Conservation (phyloP, 2,113 vertebrate species). For the Hypanus sabinus region DNA sequence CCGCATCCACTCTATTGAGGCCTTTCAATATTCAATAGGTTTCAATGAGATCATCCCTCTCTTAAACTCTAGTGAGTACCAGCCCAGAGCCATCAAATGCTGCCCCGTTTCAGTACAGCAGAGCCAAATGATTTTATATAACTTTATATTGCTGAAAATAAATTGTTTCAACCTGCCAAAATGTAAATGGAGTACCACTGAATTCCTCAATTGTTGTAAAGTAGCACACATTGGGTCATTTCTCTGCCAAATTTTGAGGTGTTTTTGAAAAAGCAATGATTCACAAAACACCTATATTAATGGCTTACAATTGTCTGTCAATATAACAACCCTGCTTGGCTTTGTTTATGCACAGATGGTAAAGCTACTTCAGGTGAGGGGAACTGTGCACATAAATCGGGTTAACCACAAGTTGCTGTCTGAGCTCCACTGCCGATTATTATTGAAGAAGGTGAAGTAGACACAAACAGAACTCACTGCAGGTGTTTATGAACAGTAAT, state of each 20-base stretch:
- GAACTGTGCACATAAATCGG: not conserved
- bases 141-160: not conserved
- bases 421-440: no score
- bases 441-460: no score
- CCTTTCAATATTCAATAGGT: no score
- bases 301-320: not conserved
- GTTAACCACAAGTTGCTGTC: no score
- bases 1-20: no score
- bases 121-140: not conserved
- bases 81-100: not conserved
- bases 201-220: not conserved
- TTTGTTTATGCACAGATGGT: not conserved
- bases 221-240: not conserved
- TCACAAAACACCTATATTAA: not conserved
- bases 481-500: not conserved
- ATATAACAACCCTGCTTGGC: not conserved
- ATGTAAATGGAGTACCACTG: not conserved
- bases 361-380: not conserved
- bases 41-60: no score
- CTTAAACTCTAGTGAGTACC: no score
- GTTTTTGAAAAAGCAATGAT: not conserved
- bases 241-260: not conserved
- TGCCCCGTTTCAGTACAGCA: not conserved
- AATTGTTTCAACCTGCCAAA: not conserved
- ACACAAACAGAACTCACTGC: no score